Evolutionary conservation across 2,797 vertebrate species (phyloP).

Genomic region (Decapterus maruadsi): DNA sequence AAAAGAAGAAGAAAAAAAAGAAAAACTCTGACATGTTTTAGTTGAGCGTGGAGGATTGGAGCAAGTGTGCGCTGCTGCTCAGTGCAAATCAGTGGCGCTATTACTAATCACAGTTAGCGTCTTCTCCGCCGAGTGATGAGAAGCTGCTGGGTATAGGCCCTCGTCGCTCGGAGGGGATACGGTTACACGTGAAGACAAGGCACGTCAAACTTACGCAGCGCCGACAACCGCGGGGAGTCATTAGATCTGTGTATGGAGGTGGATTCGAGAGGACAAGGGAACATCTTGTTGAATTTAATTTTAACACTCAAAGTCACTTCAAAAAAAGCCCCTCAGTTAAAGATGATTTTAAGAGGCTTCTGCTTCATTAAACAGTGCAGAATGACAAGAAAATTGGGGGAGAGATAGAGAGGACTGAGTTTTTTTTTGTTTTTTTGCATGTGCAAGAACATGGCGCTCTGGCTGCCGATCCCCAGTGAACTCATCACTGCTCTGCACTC

Average conservation of each 20-base stretch:
- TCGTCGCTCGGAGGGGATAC: constrained; percentile 39
- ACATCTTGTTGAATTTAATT: constrained; percentile 36
- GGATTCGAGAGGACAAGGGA: neutral
- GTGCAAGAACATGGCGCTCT: neutral
- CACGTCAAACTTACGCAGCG: constrained; percentile 54
- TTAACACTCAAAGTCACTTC: constrained; percentile 35
- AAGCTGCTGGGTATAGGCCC: constrained; percentile 37
- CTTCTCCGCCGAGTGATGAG: constrained; percentile 57
- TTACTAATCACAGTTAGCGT: constrained; percentile 65
- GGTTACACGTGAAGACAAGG: constrained; percentile 72
- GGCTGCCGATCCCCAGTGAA: neutral
- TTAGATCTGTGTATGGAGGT: constrained; percentile 50
- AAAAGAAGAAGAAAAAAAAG: constrained; percentile 1
- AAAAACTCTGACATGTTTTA: constrained; percentile 68
- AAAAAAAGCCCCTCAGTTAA: constrained; percentile 19
- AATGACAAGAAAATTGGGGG: constrained; percentile 1
- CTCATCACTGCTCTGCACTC: neutral
- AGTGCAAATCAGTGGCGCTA: constrained; percentile 64
- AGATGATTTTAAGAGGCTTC: constrained; percentile 30
- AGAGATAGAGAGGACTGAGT: neutral
- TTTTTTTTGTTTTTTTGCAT: neutral
- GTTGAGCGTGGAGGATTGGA: constrained; percentile 49
- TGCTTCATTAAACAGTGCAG: neutral
- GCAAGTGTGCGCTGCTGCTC: constrained; percentile 19
- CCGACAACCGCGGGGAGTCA: constrained; percentile 49